Evolutionary conservation across 2,797 vertebrate genomes (phyloP).

Genomic region (Peromyscus attwateri): DNA sequence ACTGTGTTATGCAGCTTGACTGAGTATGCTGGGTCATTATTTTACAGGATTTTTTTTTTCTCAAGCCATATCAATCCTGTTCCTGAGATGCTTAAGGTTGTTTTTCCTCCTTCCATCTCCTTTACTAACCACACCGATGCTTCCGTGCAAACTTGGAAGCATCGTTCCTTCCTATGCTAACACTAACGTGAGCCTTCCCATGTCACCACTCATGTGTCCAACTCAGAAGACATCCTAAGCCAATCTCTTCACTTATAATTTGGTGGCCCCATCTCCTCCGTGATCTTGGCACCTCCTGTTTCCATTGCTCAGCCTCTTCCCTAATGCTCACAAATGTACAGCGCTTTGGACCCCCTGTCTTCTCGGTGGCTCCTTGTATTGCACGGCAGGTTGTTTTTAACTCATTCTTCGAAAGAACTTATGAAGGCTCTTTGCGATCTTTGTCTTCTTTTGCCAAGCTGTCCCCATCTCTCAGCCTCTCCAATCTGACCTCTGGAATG

Average conservation of each 20-base stretch:
- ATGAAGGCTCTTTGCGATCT: conserved; percentile 6
- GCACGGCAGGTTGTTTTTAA: conserved; percentile 51
- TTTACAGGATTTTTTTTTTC: neutral
- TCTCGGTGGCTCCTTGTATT: conserved; percentile 57
- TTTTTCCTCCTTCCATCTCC: conserved; percentile 6
- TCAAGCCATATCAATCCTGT: neutral
- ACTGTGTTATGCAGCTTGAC: conserved; percentile 45
- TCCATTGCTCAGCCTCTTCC: conserved; percentile 34
- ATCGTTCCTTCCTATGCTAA: conserved; percentile 39
- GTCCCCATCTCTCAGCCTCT: conserved; percentile 39
- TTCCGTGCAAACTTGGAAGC: neutral
- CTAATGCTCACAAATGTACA: neutral
- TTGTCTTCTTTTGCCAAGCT: conserved; percentile 45
- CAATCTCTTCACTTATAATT: conserved; percentile 9
- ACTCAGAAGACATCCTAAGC: conserved; percentile 18
- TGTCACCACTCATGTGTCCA: neutral
- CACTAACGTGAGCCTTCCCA: neutral
- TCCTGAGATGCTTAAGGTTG: conserved; percentile 26
- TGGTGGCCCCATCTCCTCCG: neutral
- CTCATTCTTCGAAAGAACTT: conserved; percentile 47
- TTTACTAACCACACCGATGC: neutral
- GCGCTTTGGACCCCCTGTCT: conserved; percentile 40
- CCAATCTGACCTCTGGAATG: conserved; percentile 21
- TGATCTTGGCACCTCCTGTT: conserved; percentile 23
- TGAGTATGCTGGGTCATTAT: neutral